Percentiles rank a stretch among this genome's conserved stretches.
These are phyloP conservation scores for Drymonia ruficornis DNA, from an alignment of 2,888 invertebrate genomes.

Conservation along the genomic window DNA sequence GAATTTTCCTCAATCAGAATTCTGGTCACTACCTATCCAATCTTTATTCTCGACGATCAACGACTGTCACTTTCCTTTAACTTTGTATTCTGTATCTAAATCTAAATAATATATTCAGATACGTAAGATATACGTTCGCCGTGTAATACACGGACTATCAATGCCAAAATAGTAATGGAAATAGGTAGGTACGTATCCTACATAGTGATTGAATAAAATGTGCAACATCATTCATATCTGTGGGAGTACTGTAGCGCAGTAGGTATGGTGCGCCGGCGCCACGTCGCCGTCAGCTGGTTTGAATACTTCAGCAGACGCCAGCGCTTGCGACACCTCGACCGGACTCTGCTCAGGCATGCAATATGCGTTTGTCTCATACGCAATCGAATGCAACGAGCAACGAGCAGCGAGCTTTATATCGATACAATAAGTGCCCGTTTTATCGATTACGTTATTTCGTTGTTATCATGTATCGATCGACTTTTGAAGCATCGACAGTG, in stretches of 20 bases:
- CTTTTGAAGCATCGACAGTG: constrained; percentile 49
- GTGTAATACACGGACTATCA: not conserved
- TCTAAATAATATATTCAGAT: too few species aligned
- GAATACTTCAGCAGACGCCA: constrained; percentile 69
- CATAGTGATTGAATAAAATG: constrained; percentile 20
- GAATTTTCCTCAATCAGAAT: not conserved
- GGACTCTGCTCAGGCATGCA: constrained; percentile 64
- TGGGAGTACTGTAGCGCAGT: constrained; percentile 23
- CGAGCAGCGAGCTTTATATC: constrained; percentile 18
- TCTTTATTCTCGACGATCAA: not conserved
- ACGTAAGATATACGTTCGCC: too few species aligned
- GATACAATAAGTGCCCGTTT: constrained; percentile 24
- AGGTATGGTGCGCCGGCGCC: constrained; percentile 56
- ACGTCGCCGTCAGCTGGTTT: constrained; percentile 55
- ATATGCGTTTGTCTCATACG: constrained; percentile 46
- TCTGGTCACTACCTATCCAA: not conserved
- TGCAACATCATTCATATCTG: constrained; percentile 35
- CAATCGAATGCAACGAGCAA: constrained; percentile 28
- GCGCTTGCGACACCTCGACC: constrained; percentile 69
- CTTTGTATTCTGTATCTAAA: constrained; percentile 2
- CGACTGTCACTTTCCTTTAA: constrained; percentile 3
- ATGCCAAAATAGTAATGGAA: not conserved
- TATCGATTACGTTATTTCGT: constrained; percentile 35
- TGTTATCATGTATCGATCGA: constrained; percentile 47
- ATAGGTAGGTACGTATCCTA: not conserved